These are phyloP conservation scores for Drosophila setosimentum DNA, from an alignment of 2,888 invertebrate species.

Conservation along the genomic window DNA sequence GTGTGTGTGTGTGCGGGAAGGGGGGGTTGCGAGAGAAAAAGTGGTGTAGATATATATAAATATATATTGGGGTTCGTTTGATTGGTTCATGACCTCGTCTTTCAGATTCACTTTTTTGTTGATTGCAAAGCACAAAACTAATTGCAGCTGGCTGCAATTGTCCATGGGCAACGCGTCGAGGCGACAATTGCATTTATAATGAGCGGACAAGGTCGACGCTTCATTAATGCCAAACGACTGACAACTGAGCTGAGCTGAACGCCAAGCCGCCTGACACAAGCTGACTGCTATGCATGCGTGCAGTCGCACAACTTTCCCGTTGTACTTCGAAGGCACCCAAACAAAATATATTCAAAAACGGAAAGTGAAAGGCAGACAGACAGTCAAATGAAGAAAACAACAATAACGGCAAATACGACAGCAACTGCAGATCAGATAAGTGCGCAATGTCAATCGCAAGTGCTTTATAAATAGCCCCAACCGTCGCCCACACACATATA, in stretches of 20 bases:
- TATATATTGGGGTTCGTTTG: slow-evolving; percentile 12
- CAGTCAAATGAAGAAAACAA: slow-evolving; percentile 8
- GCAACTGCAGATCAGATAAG: slow-evolving; percentile 25
- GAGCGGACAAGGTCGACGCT: slow-evolving; percentile 54
- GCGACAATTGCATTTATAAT: slow-evolving; percentile 61
- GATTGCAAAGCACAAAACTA: slow-evolving; percentile 37
- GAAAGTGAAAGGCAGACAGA: slow-evolving; percentile 55
- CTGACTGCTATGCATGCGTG: slow-evolving; percentile 25
- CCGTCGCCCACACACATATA: slow-evolving; percentile 28
- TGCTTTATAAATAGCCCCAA: slow-evolving; percentile 53
- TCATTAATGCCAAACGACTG: slow-evolving; percentile 43
- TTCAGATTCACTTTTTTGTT: slow-evolving; percentile 24
- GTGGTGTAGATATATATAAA: background rate
- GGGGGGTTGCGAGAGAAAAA: slow-evolving; percentile 1
- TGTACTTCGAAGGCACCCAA: slow-evolving; percentile 14
- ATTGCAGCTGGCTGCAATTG: slow-evolving; percentile 60
- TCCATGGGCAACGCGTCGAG: slow-evolving; percentile 6
- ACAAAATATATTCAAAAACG: slow-evolving; percentile 28
- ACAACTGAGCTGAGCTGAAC: slow-evolving; percentile 8
- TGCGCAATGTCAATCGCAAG: slow-evolving; percentile 61
- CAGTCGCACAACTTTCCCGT: slow-evolving; percentile 46
- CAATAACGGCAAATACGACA: background rate
- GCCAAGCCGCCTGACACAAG: slow-evolving; percentile 24
- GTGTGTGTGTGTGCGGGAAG: background rate
- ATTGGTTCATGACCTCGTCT: slow-evolving; percentile 58